phyloP scores from a whole-genome alignment of 1,140 invertebrate genomes.

The Orius insidiosus region DNA sequence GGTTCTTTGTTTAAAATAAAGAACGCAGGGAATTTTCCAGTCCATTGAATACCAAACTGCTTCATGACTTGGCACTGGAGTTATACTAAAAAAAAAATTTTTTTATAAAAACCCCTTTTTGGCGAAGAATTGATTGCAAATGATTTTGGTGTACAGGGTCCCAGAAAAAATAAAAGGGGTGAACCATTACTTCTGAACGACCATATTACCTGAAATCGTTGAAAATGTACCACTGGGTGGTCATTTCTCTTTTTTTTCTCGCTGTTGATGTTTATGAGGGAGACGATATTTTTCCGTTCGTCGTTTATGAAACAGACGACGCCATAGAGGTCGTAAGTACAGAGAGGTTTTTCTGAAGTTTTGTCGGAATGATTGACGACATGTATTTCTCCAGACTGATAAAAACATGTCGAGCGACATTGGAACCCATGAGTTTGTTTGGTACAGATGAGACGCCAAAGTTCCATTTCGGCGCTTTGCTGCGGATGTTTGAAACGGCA shows the following conservation, averaged over 20 bases:
- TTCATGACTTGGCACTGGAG: constrained; percentile 65
- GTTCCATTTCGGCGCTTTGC: constrained; percentile 20
- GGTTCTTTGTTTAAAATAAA: constrained; percentile 50
- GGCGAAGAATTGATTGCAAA: too few relatives aligned
- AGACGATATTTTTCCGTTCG: constrained; percentile 64
- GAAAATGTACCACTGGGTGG: constrained; percentile 74
- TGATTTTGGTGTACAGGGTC: too few relatives aligned
- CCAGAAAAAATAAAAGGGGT: too few relatives aligned
- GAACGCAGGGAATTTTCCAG: constrained; percentile 84
- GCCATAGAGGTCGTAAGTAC: constrained; percentile 48
- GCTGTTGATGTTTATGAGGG: constrained; percentile 58
- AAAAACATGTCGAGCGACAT: not conserved
- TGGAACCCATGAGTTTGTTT: constrained; percentile 6
- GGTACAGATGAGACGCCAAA: constrained; percentile 2
- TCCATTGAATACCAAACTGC: constrained; percentile 76
- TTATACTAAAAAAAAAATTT: constrained; percentile 41
- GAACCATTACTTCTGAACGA: too few relatives aligned
- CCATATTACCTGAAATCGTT: constrained; percentile 71
- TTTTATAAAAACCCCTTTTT: too few relatives aligned
- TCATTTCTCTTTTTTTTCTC: constrained; percentile 43
- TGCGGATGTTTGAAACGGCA: constrained; percentile 71
- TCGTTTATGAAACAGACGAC: constrained; percentile 76
- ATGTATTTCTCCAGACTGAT: constrained; percentile 1
- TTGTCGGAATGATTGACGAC: constrained; percentile 7
- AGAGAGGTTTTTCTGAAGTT: constrained; percentile 14